Evolutionary conservation across 2,113 vertebrate genomes (phyloP), one percentile per base, ranked within the genome.

Genomic region (Sander lucioperca): DNA sequence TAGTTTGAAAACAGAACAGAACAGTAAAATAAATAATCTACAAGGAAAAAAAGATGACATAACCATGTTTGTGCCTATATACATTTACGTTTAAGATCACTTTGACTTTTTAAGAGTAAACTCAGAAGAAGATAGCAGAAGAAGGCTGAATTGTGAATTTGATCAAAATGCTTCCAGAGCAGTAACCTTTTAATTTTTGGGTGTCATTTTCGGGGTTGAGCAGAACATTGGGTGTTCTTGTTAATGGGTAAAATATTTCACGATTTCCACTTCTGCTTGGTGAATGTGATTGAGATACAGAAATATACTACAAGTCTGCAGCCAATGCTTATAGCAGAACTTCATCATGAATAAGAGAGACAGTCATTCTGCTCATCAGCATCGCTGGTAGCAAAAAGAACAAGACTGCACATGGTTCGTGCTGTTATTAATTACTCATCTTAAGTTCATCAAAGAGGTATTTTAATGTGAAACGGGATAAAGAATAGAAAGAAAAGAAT

Each of bases 401-500:
- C 88, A 92, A 88, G 91, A 91, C 89, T 45, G 62, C 79, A 88
- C 90, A 88, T 4, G 81, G 82, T 63, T 66, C 23, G 15, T 33
- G 33, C 65, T 36, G 50, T 88, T 63, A 79, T 74, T 74, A 56
- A 86, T 88, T 85, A 87, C 88, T 90, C 87, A 88, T 82, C 68
- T 21, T 13, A 70, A 36, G 9, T 87, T 84, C 67, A 82, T 77
- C 27, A 58, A 54, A 76, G 10, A 89, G 68, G n/a, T 30, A 80
- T 84, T 82, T 84, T 81, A 79, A 75, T 88, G 23, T 74, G 48
- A 69, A 86, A 75, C 43, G 50, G 45, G 21, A 80, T 77, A 75
- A 74, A 76, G 79, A 36, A 65, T 74, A 43, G 39, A 43, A 43
- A 43, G 39, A 43, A 43, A 7, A 79, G 47, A 65, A 10, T 43